These are phyloP conservation scores for Typhlomys cinereus DNA, from an alignment of 2,113 vertebrate species.

Conservation along the genomic window DNA sequence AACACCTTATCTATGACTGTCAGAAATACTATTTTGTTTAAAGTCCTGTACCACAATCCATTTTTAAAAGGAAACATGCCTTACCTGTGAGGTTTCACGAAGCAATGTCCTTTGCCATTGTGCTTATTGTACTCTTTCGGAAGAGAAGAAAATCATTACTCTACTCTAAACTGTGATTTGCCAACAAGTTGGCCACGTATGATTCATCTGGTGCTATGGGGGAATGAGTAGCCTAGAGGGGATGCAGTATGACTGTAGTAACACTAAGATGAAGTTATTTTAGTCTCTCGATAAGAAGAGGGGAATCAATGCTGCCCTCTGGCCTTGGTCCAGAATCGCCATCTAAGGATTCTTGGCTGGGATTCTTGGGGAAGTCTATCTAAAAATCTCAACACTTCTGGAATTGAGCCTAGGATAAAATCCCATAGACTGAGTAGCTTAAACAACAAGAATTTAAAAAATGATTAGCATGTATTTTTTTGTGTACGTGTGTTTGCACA, in stretches of 20 bases:
- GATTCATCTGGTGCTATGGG: background rate
- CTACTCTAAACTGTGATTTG: background rate
- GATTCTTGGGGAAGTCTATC: background rate
- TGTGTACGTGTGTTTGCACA: too few species aligned
- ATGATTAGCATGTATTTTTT: too few species aligned
- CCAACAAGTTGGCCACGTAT: background rate
- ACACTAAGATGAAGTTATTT: conserved; percentile 2
- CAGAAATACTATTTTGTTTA: conserved; percentile 10
- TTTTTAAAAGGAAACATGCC: background rate
- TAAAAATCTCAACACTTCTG: background rate
- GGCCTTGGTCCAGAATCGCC: conserved; percentile 14
- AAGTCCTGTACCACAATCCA: background rate
- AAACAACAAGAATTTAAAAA: background rate
- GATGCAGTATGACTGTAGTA: background rate
- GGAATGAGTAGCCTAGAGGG: background rate
- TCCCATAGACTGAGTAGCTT: background rate
- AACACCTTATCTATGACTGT: background rate
- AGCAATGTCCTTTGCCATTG: background rate
- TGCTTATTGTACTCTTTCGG: background rate
- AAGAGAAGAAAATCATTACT: background rate
- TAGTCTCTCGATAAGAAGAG: background rate
- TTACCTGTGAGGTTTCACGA: conserved; percentile 17
- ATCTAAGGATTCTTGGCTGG: background rate
- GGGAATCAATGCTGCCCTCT: background rate
- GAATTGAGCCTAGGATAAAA: background rate